Evolutionary conservation across 2,113 vertebrate species (phyloP), one percentile per base, ranked within the genome.

Genomic region (Aepyceros melampus): DNA sequence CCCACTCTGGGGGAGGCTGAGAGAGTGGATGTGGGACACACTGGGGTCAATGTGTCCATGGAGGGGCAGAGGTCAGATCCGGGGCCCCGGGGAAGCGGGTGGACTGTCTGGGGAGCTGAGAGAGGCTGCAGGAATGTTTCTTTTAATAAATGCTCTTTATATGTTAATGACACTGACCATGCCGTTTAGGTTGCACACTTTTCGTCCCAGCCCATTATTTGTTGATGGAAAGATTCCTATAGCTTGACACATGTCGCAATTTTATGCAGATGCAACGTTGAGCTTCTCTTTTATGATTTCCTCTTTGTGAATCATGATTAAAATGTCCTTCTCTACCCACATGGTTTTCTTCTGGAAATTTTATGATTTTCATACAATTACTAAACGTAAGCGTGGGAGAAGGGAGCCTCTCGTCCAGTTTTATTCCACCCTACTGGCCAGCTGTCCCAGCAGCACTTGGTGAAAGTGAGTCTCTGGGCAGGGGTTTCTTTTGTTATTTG

Each of bases 41-140:
- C 3, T 0, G 31, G 83, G 9, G n/a, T 33, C 11, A 49, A 27
- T 4, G n/a, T 79, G 76, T 21, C 2, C 2, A 0, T 27, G 29
- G 36, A n/a, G 49, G 23, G 45, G 12, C 55, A 55, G 74, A 33
- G 40, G 56, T 58, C 74, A 84, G 89, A 56, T 51, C 9, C 11
- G 15, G 64, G 81, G 21, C 47, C 62, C 62, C 19, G 0, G 76
- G 64, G 47, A 47, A 47, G 45, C 21, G 31, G 2, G 6, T 11
- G 36, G 92, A 19, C 15, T 21, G 15, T 19, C 74, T 6, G 49
- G 51, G 55, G 78, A 78, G 53, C 84, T 13, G 62, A 93, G 53
- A 56, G 45, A 0, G 3, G 45, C 55, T 58, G 6, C 33, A 62
- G 51, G 36, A 16, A 31, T 7, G 83, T 15, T 33, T 51, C 60